Evolutionary conservation across 2,797 vertebrate species (phyloP).

Genomic region (Sebastolobus alascanus): DNA sequence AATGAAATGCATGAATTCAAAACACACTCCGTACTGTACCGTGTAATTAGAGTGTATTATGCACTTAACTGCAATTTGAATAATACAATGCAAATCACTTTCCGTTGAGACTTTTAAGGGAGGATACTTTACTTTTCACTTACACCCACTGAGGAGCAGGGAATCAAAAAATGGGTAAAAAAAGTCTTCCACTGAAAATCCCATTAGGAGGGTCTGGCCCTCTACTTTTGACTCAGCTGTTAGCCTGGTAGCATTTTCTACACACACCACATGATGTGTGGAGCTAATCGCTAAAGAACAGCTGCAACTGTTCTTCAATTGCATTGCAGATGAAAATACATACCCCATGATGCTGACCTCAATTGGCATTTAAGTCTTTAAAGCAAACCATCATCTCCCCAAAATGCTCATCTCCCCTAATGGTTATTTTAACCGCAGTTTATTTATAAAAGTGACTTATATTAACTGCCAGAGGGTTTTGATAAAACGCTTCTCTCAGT

Average conservation of each 20-base stretch:
- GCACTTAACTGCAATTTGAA: constrained; percentile 80
- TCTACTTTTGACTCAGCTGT: constrained; percentile 74
- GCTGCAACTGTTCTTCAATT: constrained; percentile 69
- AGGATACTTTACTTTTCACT: constrained; percentile 65
- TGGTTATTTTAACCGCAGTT: constrained; percentile 43
- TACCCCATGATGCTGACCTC: constrained; percentile 66
- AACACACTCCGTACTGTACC: constrained; percentile 69
- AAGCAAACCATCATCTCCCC: constrained; percentile 53
- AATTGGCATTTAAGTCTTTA: constrained; percentile 61
- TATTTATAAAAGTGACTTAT: constrained; percentile 64
- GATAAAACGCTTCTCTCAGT: constrained; percentile 51
- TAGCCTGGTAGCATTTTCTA: constrained; percentile 77
- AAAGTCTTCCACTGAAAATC: constrained; percentile 40
- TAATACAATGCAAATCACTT: constrained; percentile 80
- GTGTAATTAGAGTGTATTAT: constrained; percentile 80
- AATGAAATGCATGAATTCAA: constrained; percentile 76
- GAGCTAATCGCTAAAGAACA: constrained; percentile 73
- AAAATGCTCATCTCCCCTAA: constrained; percentile 51
- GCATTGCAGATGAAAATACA: constrained; percentile 61
- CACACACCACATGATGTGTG: constrained; percentile 72
- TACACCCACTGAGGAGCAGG: constrained; percentile 37
- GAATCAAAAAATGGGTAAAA: constrained; percentile 13
- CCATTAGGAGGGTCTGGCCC: constrained; percentile 60
- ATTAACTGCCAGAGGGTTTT: constrained; percentile 47
- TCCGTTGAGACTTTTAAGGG: constrained; percentile 63